Conservation (phyloP, 2,888 invertebrate species). For the Zygogramma bicolorata region DNA sequence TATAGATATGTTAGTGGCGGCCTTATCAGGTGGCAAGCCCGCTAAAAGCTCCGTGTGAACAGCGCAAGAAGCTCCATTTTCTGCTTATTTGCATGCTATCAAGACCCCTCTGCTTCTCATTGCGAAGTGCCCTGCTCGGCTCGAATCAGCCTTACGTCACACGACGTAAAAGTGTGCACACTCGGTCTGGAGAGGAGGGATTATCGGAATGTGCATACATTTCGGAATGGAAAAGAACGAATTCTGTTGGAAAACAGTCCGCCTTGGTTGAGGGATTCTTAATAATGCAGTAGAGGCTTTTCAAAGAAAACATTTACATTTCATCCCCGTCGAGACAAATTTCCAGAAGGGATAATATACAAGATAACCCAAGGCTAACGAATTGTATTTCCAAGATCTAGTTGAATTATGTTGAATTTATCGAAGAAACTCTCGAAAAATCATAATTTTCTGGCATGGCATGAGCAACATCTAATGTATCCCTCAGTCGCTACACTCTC, state of each 20-base stretch:
- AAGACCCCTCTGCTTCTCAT: slow-evolving; percentile 49
- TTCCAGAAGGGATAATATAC: too few species aligned
- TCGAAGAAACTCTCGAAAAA: too few species aligned
- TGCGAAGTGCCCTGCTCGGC: slow-evolving; percentile 39
- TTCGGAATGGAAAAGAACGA: slow-evolving; percentile 12
- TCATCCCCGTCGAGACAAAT: too few species aligned
- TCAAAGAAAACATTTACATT: background rate
- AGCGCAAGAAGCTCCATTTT: slow-evolving; percentile 58
- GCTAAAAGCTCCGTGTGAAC: slow-evolving; percentile 64
- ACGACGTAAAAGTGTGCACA: slow-evolving; percentile 15
- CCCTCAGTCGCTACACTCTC: too few species aligned
- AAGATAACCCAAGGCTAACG: too few species aligned
- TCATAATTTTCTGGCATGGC: too few species aligned
- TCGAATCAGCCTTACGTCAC: slow-evolving; percentile 29
- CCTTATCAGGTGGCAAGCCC: slow-evolving; percentile 62
- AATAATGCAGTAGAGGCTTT: background rate
- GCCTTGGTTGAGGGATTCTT: background rate
- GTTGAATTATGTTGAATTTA: too few species aligned
- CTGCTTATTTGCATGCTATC: slow-evolving; percentile 62
- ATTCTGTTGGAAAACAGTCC: background rate
- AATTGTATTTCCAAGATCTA: too few species aligned
- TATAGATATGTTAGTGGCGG: slow-evolving; percentile 51
- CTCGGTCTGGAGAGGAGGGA: slow-evolving; percentile 15
- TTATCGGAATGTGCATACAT: slow-evolving; percentile 24
- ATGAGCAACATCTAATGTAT: too few species aligned